Conservation (phyloP, 2,888 invertebrate species). For the Aspidapion aeneum region DNA sequence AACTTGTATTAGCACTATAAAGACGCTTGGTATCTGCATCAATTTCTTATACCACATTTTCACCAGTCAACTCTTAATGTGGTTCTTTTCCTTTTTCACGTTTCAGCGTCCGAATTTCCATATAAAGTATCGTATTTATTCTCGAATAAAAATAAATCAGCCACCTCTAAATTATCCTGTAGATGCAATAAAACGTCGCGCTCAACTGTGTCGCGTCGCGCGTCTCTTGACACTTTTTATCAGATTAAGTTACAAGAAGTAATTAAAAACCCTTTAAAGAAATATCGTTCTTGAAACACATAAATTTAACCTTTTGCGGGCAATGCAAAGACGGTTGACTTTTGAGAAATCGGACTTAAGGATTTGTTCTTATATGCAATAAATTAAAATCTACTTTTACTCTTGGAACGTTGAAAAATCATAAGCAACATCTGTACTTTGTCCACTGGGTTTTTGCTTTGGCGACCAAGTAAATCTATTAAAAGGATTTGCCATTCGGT, state of each 20-base stretch:
- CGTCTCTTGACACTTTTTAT: slow-evolving; percentile 18
- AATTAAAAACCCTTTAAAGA: slow-evolving; percentile 21
- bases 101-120: not conserved
- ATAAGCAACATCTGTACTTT: too few relatives aligned
- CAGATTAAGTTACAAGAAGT: slow-evolving; percentile 26
- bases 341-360: too few relatives aligned
- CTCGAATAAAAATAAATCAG: slow-evolving; percentile 7
- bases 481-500: too few relatives aligned
- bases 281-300: not conserved
- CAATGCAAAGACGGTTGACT: too few relatives aligned
- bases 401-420: too few relatives aligned
- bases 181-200: slow-evolving; percentile 20
- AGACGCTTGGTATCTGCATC: too few relatives aligned
- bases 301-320: not conserved
- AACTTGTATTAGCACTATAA: too few relatives aligned
- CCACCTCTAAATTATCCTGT: slow-evolving; percentile 21
- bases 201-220: not conserved
- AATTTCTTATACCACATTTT: not conserved
- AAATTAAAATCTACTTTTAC: too few relatives aligned
- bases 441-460: too few relatives aligned
- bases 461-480: too few relatives aligned
- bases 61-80: not conserved
- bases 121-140: not conserved
- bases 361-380: too few relatives aligned
- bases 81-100: not conserved